Percentiles rank a stretch among this genome's conserved stretches.
phyloP scores from a whole-genome alignment of 2,888 invertebrate species.

The Trachelus tabidus region DNA sequence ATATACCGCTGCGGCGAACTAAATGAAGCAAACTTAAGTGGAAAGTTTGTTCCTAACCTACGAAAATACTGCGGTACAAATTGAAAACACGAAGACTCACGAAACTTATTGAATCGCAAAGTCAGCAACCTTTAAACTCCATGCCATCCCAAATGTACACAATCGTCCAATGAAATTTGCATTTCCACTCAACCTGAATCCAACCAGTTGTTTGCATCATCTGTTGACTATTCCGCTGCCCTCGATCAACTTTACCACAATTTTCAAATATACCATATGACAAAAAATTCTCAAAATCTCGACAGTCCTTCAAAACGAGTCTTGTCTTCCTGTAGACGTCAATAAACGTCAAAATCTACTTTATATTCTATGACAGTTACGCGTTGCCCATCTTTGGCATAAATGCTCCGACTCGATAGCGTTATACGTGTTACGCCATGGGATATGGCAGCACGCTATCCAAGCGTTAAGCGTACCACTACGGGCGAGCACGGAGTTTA shows the following conservation, averaged over 20 bases:
- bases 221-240: too few species aligned
- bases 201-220: conserved; percentile 3
- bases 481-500: background rate
- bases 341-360: background rate
- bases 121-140: background rate
- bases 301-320: background rate
- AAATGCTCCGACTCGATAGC: background rate
- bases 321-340: background rate
- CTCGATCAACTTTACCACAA: background rate
- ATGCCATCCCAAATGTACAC: conserved; percentile 12
- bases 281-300: background rate
- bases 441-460: conserved; percentile 25
- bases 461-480: conserved; percentile 28
- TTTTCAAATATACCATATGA: background rate
- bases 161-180: conserved; percentile 27
- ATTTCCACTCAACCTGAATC: conserved; percentile 17
- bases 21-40: conserved; percentile 59
- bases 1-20: conserved; percentile 49
- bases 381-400: background rate
- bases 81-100: conserved; percentile 45
- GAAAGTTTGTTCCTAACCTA: conserved; percentile 53
- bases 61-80: conserved; percentile 52
- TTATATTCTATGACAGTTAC: background rate
- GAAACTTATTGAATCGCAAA: conserved; percentile 26
- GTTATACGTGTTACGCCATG: background rate